Percentiles rank a stretch among this genome's conserved stretches.
phyloP scores from a whole-genome alignment of 2,888 invertebrate species.

The Limulus polyphemus region DNA sequence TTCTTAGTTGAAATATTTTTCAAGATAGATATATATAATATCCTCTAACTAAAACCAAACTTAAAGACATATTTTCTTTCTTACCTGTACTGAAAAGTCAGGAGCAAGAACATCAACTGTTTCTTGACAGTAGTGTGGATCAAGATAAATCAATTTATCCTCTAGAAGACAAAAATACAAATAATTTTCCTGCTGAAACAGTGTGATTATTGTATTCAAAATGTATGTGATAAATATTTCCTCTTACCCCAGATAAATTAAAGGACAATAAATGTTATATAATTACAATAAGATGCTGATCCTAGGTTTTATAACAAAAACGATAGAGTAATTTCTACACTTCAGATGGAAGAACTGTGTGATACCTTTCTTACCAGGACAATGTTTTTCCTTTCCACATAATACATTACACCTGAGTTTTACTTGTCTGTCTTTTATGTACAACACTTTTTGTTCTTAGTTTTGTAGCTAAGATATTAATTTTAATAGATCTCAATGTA shows the following conservation, averaged over 20 bases:
- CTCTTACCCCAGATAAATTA: not conserved
- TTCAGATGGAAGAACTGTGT: no score
- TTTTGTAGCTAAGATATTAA: no score
- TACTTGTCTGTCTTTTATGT: no score
- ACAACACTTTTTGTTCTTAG: no score
- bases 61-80: not conserved
- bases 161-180: slow-evolving; percentile 42
- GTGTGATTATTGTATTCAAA: not conserved
- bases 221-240: not conserved
- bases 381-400: no score
- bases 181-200: not conserved
- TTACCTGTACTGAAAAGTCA: slow-evolving; percentile 49
- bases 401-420: no score
- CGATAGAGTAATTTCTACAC: not conserved
- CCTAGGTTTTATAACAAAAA: not conserved
- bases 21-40: no score
- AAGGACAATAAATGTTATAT: not conserved
- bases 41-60: not conserved
- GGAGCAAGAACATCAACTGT: slow-evolving; percentile 69
- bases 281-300: not conserved
- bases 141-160: slow-evolving; percentile 77
- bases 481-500: no score
- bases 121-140: slow-evolving; percentile 90
- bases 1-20: no score
- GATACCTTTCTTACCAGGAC: no score